These are phyloP conservation scores for Molorchus minor DNA, from an alignment of 2,888 invertebrate species.

Conservation along the genomic window DNA sequence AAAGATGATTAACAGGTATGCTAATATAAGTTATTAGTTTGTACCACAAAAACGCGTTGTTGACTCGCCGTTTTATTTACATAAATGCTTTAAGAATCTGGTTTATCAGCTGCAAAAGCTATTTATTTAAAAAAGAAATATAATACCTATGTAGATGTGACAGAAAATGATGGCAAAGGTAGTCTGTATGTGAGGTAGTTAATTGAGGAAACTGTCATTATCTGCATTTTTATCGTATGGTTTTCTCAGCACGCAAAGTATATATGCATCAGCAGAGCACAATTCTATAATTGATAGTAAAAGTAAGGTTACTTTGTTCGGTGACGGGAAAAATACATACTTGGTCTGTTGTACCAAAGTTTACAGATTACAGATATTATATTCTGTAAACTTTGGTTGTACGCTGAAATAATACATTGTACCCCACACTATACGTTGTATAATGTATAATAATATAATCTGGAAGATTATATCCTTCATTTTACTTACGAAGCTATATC, in stretches of 20 bases:
- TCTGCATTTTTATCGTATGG: background rate
- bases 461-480: no score
- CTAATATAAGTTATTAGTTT: background rate
- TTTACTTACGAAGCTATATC: no score
- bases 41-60: background rate
- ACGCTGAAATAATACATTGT: no score
- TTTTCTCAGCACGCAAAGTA: background rate
- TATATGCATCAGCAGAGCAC: background rate
- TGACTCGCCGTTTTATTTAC: background rate
- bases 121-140: background rate
- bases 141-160: background rate
- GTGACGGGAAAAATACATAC: background rate
- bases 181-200: background rate
- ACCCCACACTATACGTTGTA: no score
- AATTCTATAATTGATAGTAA: no score
- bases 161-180: slow-evolving; percentile 5
- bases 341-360: background rate
- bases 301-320: no score
- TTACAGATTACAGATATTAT: background rate
- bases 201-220: background rate
- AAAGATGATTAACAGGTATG: background rate
- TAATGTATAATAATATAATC: no score
- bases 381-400: no score
- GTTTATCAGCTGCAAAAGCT: background rate
- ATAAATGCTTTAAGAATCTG: background rate